Evolutionary conservation across 2,113 vertebrate genomes (phyloP).

Genomic region (Trichomycterus rosablanca): DNA sequence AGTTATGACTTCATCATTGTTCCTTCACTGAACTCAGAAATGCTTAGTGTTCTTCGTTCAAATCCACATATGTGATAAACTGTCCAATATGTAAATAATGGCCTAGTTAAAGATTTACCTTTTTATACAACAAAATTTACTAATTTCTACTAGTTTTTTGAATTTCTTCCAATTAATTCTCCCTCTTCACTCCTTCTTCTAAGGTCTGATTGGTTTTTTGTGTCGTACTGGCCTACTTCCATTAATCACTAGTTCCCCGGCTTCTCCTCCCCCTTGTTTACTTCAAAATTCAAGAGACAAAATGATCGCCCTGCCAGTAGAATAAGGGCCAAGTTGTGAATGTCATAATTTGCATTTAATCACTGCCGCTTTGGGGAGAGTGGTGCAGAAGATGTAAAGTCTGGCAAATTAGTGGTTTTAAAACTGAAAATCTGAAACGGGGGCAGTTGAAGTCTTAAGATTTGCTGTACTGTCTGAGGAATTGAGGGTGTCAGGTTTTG

Average conservation of each 20-base stretch:
- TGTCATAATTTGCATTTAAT: slow-evolving; percentile 45
- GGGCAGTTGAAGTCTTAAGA: too few species aligned
- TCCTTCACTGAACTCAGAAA: not conserved
- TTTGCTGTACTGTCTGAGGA: too few species aligned
- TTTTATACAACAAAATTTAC: too few species aligned
- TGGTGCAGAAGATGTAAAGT: not conserved
- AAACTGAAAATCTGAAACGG: too few species aligned
- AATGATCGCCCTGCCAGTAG: not conserved
- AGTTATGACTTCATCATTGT: slow-evolving; percentile 6
- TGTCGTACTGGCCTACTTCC: slow-evolving; percentile 36
- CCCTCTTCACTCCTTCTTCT: slow-evolving; percentile 3
- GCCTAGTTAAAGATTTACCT: slow-evolving; percentile 17
- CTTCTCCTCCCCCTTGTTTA: not conserved
- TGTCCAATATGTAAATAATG: slow-evolving; percentile 36
- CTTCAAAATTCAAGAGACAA: not conserved
- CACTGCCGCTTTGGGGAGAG: slow-evolving; percentile 12
- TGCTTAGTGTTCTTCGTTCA: slow-evolving; percentile 5
- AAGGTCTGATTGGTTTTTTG: slow-evolving; percentile 11
- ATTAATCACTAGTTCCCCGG: slow-evolving; percentile 26
- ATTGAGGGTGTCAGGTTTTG: too few species aligned
- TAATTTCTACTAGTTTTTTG: too few species aligned
- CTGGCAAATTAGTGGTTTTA: too few species aligned
- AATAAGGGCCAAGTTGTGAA: slow-evolving; percentile 32
- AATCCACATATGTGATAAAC: slow-evolving; percentile 11
- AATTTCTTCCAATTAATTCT: slow-evolving; percentile 5